Evolutionary conservation across 2,113 vertebrate genomes (phyloP).

Genomic region (Thomomys bottae): DNA sequence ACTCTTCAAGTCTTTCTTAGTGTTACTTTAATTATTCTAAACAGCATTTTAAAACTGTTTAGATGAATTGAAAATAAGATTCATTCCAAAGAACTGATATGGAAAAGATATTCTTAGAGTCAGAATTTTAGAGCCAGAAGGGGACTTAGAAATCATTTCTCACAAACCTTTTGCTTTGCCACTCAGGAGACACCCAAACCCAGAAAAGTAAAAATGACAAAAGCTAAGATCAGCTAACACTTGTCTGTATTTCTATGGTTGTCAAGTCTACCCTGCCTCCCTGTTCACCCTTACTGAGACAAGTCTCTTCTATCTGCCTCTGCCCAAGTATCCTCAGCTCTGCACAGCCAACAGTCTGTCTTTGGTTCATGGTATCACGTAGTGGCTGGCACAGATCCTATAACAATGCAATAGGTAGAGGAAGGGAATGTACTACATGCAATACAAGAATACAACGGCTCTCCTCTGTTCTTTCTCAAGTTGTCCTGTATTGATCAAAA

Average conservation of each 20-base stretch:
- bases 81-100: constrained; percentile 66
- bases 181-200: neutral
- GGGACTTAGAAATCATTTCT: constrained; percentile 15
- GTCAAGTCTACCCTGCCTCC: neutral
- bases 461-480: neutral
- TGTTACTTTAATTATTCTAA: constrained; percentile 81
- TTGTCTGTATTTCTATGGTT: neutral
- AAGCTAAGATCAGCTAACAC: neutral
- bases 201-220: neutral
- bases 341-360: neutral
- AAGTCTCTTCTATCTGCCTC: neutral
- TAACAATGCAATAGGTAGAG: neutral
- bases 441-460: neutral
- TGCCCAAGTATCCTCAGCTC: neutral
- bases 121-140: constrained; percentile 56
- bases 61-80: constrained; percentile 68
- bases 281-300: neutral
- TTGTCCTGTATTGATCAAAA: neutral
- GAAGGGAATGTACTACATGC: neutral
- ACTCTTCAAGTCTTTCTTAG: constrained; percentile 71
- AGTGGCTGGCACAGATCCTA: neutral
- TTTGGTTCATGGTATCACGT: neutral
- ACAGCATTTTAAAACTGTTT: constrained; percentile 73
- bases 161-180: neutral
- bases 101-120: constrained; percentile 54